Percentiles rank a stretch among this genome's conserved stretches.
Conservation (phyloP, 1,140 invertebrate genomes). For the Habropoda laboriosa region DNA sequence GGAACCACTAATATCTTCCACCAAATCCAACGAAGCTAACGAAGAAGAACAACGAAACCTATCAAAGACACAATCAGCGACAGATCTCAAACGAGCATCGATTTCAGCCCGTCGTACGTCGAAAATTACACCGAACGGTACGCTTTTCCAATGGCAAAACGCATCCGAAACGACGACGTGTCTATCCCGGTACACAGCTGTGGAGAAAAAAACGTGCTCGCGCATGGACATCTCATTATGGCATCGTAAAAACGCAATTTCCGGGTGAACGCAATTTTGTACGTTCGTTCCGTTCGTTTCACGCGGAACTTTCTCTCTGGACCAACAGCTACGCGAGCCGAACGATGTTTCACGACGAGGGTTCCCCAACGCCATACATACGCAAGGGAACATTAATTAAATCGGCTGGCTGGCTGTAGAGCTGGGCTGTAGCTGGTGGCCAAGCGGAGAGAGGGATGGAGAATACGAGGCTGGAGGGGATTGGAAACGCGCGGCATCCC, state of each 20-base stretch:
- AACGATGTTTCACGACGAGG: conserved; percentile 46
- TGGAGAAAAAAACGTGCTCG: neutral
- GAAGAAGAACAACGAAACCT: too few relatives aligned
- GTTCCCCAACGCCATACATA: conserved; percentile 18
- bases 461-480: neutral
- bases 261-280: conserved; percentile 42
- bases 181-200: too few relatives aligned
- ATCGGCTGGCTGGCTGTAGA: conserved; percentile 54
- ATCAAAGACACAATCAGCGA: too few relatives aligned
- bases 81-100: too few relatives aligned
- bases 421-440: conserved; percentile 37
- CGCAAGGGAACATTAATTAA: conserved; percentile 69
- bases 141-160: neutral
- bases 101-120: too few relatives aligned
- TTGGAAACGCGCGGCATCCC: conserved; percentile 52
- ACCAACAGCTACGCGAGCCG: conserved; percentile 27
- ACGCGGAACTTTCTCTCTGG: conserved; percentile 30
- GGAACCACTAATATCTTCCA: too few relatives aligned
- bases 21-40: too few relatives aligned
- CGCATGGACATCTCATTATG: conserved; percentile 28
- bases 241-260: conserved; percentile 48
- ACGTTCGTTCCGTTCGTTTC: conserved; percentile 3
- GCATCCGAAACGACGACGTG: neutral
- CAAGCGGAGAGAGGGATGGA: conserved; percentile 9
- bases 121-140: neutral